Evolutionary conservation across 2,797 vertebrate species (phyloP).

Genomic region (Pangasius mekongensis): DNA sequence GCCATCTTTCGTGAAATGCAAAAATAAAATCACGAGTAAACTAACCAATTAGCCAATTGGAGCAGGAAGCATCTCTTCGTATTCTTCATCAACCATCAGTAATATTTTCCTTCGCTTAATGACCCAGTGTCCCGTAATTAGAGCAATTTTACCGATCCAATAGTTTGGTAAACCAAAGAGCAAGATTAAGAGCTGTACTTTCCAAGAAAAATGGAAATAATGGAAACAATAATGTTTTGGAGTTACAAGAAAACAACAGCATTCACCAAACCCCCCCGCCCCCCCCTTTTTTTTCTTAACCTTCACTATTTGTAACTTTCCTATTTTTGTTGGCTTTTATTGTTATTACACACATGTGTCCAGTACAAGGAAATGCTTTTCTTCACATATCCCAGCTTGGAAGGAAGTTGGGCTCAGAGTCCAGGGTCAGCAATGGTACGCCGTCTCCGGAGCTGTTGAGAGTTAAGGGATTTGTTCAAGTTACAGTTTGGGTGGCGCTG

Average conservation of each 20-base stretch:
- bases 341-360: slow-evolving; percentile 22
- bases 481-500: background rate
- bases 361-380: slow-evolving; percentile 31
- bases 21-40: background rate
- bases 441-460: background rate
- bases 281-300: background rate
- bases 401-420: slow-evolving; percentile 14
- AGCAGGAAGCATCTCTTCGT: slow-evolving; percentile 19
- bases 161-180: background rate
- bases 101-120: slow-evolving; percentile 27
- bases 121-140: background rate
- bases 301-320: slow-evolving; percentile 10
- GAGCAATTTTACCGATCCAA: slow-evolving; percentile 10
- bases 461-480: slow-evolving; percentile 3
- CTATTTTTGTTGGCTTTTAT: slow-evolving; percentile 16
- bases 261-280: background rate
- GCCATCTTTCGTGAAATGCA: background rate
- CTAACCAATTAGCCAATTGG: slow-evolving; percentile 22
- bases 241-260: background rate
- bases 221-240: no score
- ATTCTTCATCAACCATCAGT: slow-evolving; percentile 9
- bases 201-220: background rate
- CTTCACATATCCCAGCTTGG: slow-evolving; percentile 21
- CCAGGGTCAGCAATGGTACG: background rate
- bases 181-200: background rate